These are phyloP conservation scores for Drosophila prostipennis DNA, from an alignment of 2,888 invertebrate genomes.

Conservation along the genomic window DNA sequence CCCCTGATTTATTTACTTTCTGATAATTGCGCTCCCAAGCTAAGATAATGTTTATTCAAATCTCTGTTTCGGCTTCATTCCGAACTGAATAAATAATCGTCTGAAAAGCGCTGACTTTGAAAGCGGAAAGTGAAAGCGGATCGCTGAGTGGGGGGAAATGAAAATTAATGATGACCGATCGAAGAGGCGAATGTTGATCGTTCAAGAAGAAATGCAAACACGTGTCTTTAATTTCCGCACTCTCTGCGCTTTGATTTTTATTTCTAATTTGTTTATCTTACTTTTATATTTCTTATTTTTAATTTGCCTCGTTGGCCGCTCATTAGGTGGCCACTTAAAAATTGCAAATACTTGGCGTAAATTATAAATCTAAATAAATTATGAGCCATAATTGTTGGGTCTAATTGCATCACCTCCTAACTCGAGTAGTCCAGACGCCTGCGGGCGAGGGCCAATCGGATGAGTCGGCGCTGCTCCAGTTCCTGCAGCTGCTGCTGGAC, in stretches of 20 bases:
- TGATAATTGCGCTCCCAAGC: background rate
- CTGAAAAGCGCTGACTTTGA: conserved; percentile 13
- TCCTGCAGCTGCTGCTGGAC: conserved; percentile 59
- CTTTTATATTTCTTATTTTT: conserved; percentile 7
- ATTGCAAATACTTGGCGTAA: conserved; percentile 35
- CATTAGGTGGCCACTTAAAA: conserved; percentile 55
- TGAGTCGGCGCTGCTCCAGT: conserved; percentile 52
- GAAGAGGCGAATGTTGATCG: background rate
- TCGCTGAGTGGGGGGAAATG: background rate
- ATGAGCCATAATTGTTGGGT: conserved; percentile 40
- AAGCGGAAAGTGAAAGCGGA: conserved; percentile 31
- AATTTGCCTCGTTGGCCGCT: conserved; percentile 4
- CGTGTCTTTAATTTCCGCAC: conserved; percentile 43
- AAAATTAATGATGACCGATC: conserved; percentile 11
- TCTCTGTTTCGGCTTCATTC: background rate
- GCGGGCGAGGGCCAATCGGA: conserved; percentile 42
- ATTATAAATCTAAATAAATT: conserved; percentile 18
- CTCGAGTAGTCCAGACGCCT: conserved; percentile 24
- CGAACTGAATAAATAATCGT: conserved; percentile 8
- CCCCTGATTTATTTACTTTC: background rate
- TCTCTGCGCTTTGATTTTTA: conserved; percentile 2
- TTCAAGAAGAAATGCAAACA: conserved; percentile 24
- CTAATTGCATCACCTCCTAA: conserved; percentile 1
- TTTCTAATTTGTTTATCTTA: background rate
- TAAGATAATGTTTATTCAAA: conserved; percentile 3